Evolutionary conservation across 2,888 invertebrate species (phyloP).

Genomic region (Tetranychus truncatus): DNA sequence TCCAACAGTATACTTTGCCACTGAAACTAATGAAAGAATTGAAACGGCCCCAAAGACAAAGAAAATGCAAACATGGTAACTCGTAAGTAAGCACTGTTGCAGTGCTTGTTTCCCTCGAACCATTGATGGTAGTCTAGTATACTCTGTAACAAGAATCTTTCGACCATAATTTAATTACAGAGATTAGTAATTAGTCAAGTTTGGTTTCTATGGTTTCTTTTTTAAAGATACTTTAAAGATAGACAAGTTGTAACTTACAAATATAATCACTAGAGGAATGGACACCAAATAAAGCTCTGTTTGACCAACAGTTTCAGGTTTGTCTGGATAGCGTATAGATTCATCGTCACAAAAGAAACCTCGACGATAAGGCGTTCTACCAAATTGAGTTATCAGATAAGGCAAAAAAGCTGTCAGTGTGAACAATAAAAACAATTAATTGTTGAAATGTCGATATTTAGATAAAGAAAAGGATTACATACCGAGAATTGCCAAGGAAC

Average conservation of each 20-base stretch:
- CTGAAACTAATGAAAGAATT: not conserved
- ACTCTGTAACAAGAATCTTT: not conserved
- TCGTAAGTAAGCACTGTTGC: not conserved
- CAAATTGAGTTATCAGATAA: not conserved
- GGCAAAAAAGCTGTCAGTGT: not conserved
- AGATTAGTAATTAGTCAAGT: too few relatives aligned
- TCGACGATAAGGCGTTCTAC: not conserved
- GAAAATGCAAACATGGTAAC: not conserved
- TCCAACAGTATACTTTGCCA: not conserved
- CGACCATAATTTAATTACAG: not conserved
- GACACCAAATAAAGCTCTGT: not conserved
- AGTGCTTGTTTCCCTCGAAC: not conserved
- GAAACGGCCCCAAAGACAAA: not conserved
- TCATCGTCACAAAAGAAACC: not conserved
- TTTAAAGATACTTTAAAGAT: not conserved
- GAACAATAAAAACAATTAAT: too few relatives aligned
- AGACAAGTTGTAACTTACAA: not conserved
- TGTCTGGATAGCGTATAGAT: not conserved
- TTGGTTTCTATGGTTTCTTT: too few relatives aligned
- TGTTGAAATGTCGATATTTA: too few relatives aligned
- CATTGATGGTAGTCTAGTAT: not conserved
- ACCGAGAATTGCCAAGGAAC: too few relatives aligned
- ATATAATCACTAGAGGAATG: not conserved
- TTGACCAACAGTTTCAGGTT: not conserved
- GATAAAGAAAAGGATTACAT: too few relatives aligned